These are phyloP conservation scores for Aradophagus sp. DNA, from an alignment of 1,140 invertebrate genomes.

Conservation along the genomic window DNA sequence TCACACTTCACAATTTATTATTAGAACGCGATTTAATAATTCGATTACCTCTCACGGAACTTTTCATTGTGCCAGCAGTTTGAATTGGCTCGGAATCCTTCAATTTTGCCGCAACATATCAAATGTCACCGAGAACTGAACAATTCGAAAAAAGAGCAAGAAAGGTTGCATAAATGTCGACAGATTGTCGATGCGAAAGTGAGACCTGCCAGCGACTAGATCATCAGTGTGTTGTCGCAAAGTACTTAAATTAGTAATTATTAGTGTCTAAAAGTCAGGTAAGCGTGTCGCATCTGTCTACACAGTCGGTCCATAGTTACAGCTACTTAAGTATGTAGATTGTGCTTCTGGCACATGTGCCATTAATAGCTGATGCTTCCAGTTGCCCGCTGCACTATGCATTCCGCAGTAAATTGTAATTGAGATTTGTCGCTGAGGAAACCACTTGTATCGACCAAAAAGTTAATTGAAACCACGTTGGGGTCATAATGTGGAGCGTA, in stretches of 20 bases:
- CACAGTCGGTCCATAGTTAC: constrained; percentile 43
- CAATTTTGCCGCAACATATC: too few species aligned
- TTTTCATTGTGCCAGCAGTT: too few species aligned
- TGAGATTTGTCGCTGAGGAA: constrained; percentile 55
- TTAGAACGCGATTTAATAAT: too few species aligned
- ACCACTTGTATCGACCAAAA: constrained; percentile 57
- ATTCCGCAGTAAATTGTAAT: constrained; percentile 55
- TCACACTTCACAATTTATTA: too few species aligned
- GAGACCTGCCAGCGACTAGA: constrained; percentile 9
- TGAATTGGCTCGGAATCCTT: too few species aligned
- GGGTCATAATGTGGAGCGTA: constrained; percentile 20
- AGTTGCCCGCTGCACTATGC: constrained; percentile 40
- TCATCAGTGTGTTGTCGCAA: constrained; percentile 23
- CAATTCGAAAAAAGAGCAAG: neutral
- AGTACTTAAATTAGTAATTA: constrained; percentile 55
- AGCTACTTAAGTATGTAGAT: constrained; percentile 61
- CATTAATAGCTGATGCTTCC: constrained; percentile 59
- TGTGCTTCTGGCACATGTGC: constrained; percentile 57
- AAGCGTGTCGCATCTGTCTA: constrained; percentile 43
- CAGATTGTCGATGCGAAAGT: neutral
- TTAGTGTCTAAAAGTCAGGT: constrained; percentile 51
- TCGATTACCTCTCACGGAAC: too few species aligned
- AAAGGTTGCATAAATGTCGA: constrained; percentile 12
- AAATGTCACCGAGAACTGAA: too few species aligned
- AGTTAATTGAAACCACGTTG: constrained; percentile 58